Evolutionary conservation across 2,113 vertebrate species (phyloP).

Genomic region (Misgurnus anguillicaudatus): DNA sequence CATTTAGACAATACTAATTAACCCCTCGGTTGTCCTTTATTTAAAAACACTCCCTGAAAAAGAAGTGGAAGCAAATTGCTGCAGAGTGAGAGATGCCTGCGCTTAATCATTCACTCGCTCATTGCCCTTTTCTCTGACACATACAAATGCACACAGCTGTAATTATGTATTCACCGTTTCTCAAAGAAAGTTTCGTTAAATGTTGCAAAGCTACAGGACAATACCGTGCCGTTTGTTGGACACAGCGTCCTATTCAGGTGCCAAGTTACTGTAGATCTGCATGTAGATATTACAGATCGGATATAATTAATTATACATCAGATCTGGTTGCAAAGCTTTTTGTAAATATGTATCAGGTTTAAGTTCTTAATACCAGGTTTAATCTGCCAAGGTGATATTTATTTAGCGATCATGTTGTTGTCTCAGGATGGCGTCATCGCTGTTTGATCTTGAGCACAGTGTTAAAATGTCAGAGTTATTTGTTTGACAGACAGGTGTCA

Average conservation of each 20-base stretch:
- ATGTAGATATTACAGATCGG: background rate
- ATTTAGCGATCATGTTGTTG: slow-evolving; percentile 18
- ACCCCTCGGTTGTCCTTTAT: slow-evolving; percentile 44
- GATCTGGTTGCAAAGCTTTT: slow-evolving; percentile 3
- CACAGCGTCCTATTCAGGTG: background rate
- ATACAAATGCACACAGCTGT: slow-evolving; percentile 30
- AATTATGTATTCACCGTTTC: background rate
- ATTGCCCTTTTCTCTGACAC: slow-evolving; percentile 3
- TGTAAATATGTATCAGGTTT: slow-evolving; percentile 24
- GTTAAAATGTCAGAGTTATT: slow-evolving; percentile 35
- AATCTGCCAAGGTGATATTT: slow-evolving; percentile 25
- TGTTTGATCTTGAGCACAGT: slow-evolving; percentile 15
- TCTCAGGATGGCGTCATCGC: slow-evolving; percentile 9
- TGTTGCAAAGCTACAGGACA: background rate
- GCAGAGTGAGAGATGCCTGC: slow-evolving; percentile 13
- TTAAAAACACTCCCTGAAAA: slow-evolving; percentile 33
- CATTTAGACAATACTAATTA: slow-evolving; percentile 55
- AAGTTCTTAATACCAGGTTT: slow-evolving; percentile 23
- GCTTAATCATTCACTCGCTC: slow-evolving; percentile 17
- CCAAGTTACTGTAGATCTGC: too few relatives aligned
- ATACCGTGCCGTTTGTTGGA: background rate
- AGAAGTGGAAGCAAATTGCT: slow-evolving; percentile 29
- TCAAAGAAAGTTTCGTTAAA: background rate
- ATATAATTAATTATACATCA: slow-evolving; percentile 7
- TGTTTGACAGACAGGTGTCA: slow-evolving; percentile 34